Conservation (phyloP, 2,888 invertebrate genomes). For the Panzeria rudis region DNA sequence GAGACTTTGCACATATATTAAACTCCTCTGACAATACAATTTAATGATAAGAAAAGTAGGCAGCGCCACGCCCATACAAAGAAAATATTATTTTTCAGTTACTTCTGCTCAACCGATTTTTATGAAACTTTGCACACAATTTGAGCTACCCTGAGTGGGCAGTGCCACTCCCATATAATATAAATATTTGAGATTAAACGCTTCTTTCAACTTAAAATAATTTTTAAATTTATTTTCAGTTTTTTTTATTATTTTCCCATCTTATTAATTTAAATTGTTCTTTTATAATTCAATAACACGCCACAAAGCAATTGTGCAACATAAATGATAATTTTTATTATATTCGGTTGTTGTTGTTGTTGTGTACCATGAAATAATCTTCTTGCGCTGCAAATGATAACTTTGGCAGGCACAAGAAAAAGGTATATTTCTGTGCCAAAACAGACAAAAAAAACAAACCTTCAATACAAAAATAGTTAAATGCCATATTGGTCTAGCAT, state of each 20-base stretch:
- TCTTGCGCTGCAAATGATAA: background rate
- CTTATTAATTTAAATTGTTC: constrained; percentile 10
- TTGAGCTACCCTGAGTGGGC: no score
- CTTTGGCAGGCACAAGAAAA: background rate
- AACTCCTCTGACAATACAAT: no score
- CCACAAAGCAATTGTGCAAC: constrained; percentile 18
- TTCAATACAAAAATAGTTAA: constrained; percentile 29
- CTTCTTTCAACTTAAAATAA: background rate
- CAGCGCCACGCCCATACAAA: no score
- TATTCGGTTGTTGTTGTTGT: background rate
- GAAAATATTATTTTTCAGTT: no score
- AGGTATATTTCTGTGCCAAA: background rate
- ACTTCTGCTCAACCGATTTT: no score
- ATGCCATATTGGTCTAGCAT: constrained; percentile 20
- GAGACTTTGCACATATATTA: no score
- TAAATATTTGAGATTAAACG: no score
- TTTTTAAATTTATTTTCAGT: background rate
- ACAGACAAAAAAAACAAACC: background rate
- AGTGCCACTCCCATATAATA: no score
- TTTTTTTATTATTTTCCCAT: background rate
- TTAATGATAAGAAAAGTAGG: no score
- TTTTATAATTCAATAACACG: constrained; percentile 35
- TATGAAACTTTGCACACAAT: no score
- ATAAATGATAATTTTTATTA: constrained; percentile 28
- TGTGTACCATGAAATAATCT: constrained; percentile 9